phyloP scores from a whole-genome alignment of 2,797 vertebrate genomes.

The Arrhamphus sclerolepis region DNA sequence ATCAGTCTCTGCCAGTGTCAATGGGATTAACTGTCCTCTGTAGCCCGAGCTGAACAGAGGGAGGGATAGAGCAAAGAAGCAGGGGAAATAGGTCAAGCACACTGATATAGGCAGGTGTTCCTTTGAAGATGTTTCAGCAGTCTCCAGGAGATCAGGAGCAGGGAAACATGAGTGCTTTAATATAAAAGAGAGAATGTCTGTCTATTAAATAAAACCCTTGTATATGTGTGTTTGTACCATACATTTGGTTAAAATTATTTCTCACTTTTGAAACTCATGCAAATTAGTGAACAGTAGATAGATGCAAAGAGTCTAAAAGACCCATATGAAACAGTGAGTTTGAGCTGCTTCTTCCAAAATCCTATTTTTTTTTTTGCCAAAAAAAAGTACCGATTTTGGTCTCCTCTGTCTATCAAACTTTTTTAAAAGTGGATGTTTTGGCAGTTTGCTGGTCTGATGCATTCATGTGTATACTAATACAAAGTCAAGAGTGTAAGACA shows the following conservation, averaged over 20 bases:
- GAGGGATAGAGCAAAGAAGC: conserved; percentile 55
- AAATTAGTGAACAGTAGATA: too few relatives aligned
- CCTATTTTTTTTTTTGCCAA: too few relatives aligned
- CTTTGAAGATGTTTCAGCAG: conserved; percentile 76
- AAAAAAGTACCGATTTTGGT: too few relatives aligned
- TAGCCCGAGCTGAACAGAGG: conserved; percentile 43
- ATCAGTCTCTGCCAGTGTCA: conserved; percentile 66
- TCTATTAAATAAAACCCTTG: conserved; percentile 9
- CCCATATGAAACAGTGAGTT: too few relatives aligned
- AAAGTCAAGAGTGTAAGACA: too few relatives aligned
- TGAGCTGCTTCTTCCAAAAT: too few relatives aligned
- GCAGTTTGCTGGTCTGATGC: too few relatives aligned
- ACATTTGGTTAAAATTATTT: conserved; percentile 14
- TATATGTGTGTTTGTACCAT: neutral
- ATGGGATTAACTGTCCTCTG: conserved; percentile 72
- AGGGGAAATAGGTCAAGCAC: conserved; percentile 76
- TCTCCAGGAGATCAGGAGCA: conserved; percentile 47
- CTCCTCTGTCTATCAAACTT: too few relatives aligned
- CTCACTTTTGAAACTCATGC: neutral
- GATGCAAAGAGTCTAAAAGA: too few relatives aligned
- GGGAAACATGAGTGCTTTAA: conserved; percentile 52
- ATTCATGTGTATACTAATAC: too few relatives aligned
- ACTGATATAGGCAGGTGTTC: conserved; percentile 74
- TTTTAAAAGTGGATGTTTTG: too few relatives aligned
- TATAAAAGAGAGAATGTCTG: conserved; percentile 31